Percentiles rank a stretch among this genome's conserved stretches.
phyloP scores from a whole-genome alignment of 2,113 vertebrate species.

The Anoplopoma fimbria region DNA sequence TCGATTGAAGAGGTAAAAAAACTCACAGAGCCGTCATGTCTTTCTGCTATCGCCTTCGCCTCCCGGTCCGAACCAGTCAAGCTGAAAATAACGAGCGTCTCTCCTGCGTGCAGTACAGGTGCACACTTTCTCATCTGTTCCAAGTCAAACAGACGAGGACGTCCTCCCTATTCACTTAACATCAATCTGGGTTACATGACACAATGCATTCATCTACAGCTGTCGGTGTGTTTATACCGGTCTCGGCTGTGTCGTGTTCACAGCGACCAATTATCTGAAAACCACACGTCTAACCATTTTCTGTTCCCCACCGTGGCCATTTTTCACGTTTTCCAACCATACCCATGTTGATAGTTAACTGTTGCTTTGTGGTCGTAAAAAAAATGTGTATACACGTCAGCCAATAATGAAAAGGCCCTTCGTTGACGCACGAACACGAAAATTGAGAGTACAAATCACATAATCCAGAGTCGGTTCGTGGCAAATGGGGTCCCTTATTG shows the following conservation, averaged over 20 bases:
- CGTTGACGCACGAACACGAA: background rate
- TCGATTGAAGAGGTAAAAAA: constrained; percentile 11
- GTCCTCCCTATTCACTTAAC: constrained; percentile 26
- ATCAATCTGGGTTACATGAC: constrained; percentile 56
- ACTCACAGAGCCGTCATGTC: background rate
- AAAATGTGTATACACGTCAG: background rate
- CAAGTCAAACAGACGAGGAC: constrained; percentile 44
- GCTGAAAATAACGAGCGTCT: constrained; percentile 39
- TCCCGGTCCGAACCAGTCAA: constrained; percentile 24
- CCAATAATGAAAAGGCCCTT: constrained; percentile 10
- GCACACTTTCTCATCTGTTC: too few relatives aligned
- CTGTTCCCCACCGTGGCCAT: constrained; percentile 12
- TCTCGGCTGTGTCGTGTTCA: constrained; percentile 22
- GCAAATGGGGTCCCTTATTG: constrained; percentile 56
- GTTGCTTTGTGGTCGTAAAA: constrained; percentile 12
- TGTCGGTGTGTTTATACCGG: constrained; percentile 9
- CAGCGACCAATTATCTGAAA: constrained; percentile 41
- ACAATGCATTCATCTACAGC: constrained; percentile 38
- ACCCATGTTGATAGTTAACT: constrained; percentile 32
- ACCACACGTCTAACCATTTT: background rate
- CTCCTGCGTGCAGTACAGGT: constrained; percentile 37
- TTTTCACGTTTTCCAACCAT: constrained; percentile 19
- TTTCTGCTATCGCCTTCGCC: background rate
- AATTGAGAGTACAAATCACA: constrained; percentile 30
- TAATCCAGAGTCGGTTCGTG: constrained; percentile 26